A percentile compares a stretch with the other conserved stretches of the same genome.
Conservation (phyloP, 2,797 vertebrate genomes). For the Trachurus trachurus region DNA sequence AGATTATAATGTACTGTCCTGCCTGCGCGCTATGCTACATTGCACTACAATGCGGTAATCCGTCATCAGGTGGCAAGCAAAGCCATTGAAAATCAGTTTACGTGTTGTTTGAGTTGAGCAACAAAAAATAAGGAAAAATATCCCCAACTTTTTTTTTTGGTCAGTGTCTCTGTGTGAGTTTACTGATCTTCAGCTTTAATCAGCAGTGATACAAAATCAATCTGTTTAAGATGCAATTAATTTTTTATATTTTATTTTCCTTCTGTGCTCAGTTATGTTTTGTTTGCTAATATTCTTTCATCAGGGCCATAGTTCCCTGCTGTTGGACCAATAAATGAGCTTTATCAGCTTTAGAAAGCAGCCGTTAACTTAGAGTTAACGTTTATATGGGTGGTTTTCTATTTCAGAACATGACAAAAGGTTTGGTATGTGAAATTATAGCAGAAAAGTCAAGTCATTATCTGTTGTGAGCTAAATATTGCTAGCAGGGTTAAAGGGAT, state of each 20-base stretch:
- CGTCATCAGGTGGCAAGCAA: slow-evolving; percentile 15
- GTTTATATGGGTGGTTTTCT: not conserved
- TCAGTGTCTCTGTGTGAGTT: not conserved
- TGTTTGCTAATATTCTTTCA: not conserved
- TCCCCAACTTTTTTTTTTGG: not conserved
- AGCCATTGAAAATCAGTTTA: slow-evolving; percentile 3
- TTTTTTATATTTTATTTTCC: slow-evolving; percentile 17
- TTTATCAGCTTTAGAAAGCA: not conserved
- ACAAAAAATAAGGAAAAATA: not conserved
- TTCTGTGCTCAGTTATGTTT: not conserved
- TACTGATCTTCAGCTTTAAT: slow-evolving; percentile 28
- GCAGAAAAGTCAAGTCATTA: not conserved
- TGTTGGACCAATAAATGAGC: not conserved
- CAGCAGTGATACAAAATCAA: slow-evolving; percentile 42
- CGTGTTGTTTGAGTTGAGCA: not conserved
- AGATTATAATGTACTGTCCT: slow-evolving; percentile 42
- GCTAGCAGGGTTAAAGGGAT: too few species aligned
- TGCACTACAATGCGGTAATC: slow-evolving; percentile 25
- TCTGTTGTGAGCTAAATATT: not conserved
- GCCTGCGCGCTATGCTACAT: slow-evolving; percentile 5
- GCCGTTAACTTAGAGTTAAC: not conserved
- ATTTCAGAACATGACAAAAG: not conserved
- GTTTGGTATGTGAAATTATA: too few species aligned
- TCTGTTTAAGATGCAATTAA: slow-evolving; percentile 12
- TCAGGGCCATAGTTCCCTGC: not conserved